Conservation (phyloP, 2,888 invertebrate genomes). For the Drosophila niveifrons region DNA sequence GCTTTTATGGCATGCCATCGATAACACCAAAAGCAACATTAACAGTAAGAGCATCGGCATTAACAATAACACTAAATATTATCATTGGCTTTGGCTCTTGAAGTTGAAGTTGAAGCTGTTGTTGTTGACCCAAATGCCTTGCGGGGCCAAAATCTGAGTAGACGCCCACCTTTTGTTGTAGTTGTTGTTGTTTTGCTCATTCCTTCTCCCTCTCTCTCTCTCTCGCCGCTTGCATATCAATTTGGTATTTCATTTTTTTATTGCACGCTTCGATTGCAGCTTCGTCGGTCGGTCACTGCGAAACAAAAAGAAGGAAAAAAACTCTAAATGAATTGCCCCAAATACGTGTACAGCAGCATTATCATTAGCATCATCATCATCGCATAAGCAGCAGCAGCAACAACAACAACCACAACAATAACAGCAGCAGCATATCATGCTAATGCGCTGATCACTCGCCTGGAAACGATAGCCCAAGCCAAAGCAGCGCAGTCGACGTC, state of each 20-base stretch:
- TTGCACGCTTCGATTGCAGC: constrained; percentile 72
- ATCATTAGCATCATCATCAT: constrained; percentile 47
- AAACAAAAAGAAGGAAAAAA: constrained; percentile 42
- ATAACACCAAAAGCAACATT: neutral
- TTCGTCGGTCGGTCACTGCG: constrained; percentile 63
- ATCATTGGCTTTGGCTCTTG: constrained; percentile 22
- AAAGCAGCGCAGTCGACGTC: constrained; percentile 26
- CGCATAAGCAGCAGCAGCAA: constrained; percentile 45
- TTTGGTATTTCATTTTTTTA: constrained; percentile 39
- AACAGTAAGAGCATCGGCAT: constrained; percentile 15
- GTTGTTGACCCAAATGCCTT: constrained; percentile 56
- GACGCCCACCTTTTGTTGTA: constrained; percentile 34
- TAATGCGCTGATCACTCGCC: constrained; percentile 72
- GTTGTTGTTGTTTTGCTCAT: constrained; percentile 28
- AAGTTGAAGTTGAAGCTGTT: constrained; percentile 23
- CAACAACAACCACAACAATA: no score
- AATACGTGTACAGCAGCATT: constrained; percentile 60
- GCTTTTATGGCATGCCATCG: no score
- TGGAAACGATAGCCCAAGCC: constrained; percentile 63
- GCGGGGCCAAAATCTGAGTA: constrained; percentile 40
- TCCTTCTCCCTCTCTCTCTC: neutral
- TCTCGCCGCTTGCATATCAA: constrained; percentile 46
- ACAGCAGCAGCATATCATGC: constrained; percentile 54
- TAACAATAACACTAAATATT: constrained; percentile 26
- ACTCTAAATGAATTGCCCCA: constrained; percentile 76